These are phyloP conservation scores for Pseudococcus jackbeardsleyi DNA, from an alignment of 2,888 invertebrate genomes.

Conservation along the genomic window DNA sequence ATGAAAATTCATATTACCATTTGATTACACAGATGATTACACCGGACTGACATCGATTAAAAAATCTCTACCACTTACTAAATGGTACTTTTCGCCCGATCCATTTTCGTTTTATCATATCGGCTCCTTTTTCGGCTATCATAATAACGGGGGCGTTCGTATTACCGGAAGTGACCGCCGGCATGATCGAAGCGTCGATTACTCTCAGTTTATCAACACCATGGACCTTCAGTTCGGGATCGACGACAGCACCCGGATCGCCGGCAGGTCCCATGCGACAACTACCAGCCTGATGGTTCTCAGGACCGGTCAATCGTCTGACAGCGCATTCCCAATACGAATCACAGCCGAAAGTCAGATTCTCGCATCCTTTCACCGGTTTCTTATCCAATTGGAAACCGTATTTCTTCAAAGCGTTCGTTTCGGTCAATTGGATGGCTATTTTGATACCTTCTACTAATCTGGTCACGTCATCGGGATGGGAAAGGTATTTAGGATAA, in stretches of 20 bases:
- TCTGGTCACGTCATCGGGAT: slow-evolving; percentile 83
- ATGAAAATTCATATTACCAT: slow-evolving; percentile 48
- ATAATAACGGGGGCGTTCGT: slow-evolving; percentile 75
- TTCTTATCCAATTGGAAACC: slow-evolving; percentile 83
- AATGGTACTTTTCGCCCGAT: slow-evolving; percentile 68
- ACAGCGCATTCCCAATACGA: slow-evolving; percentile 77
- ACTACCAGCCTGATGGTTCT: slow-evolving; percentile 78
- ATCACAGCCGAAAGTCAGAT: slow-evolving; percentile 79
- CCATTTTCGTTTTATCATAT: slow-evolving; percentile 73
- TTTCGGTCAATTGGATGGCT: slow-evolving; percentile 79
- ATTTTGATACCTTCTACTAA: slow-evolving; percentile 88
- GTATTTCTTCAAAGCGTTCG: slow-evolving; percentile 76
- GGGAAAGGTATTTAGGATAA: slow-evolving; percentile 84
- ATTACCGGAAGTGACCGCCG: slow-evolving; percentile 73
- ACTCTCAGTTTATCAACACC: slow-evolving; percentile 73
- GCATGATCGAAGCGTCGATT: slow-evolving; percentile 75
- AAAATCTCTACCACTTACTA: slow-evolving; percentile 67
- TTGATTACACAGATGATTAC: slow-evolving; percentile 35
- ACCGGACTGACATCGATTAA: background rate
- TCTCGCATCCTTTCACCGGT: slow-evolving; percentile 81
- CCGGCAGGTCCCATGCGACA: slow-evolving; percentile 76
- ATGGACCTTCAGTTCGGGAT: slow-evolving; percentile 72
- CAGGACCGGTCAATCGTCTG: slow-evolving; percentile 75
- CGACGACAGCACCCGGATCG: slow-evolving; percentile 75
- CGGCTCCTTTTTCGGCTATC: slow-evolving; percentile 75